Conservation (phyloP, 2,888 invertebrate genomes). For the Allolobophora icterica region DNA sequence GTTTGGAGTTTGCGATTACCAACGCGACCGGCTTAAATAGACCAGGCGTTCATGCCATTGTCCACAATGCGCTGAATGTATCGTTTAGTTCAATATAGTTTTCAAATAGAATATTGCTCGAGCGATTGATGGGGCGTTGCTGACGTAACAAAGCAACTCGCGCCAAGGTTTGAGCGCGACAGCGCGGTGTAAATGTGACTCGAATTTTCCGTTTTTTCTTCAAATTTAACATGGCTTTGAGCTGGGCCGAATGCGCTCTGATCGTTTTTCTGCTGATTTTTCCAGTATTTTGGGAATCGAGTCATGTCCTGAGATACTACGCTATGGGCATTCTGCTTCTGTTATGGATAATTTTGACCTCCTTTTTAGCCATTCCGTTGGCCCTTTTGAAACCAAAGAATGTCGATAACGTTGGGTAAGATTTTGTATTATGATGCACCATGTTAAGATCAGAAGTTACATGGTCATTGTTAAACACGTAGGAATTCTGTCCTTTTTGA, state of each 20-base stretch:
- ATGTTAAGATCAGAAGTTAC: neutral
- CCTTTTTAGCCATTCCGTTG: neutral
- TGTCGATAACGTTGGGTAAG: constrained; percentile 25
- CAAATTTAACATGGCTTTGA: constrained; percentile 8
- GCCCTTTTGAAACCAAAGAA: neutral
- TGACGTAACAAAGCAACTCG: neutral
- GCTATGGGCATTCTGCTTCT: neutral
- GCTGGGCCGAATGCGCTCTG: constrained; percentile 9
- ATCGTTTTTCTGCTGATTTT: constrained; percentile 10
- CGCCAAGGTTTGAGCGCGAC: neutral
- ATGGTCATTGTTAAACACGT: neutral
- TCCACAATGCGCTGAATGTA: neutral
- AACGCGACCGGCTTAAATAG: neutral
- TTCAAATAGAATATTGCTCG: neutral
- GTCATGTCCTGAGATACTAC: constrained; percentile 32
- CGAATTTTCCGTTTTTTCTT: too few species aligned
- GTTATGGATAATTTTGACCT: neutral
- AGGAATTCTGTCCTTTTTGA: neutral
- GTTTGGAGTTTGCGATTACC: too few species aligned
- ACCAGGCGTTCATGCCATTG: too few species aligned
- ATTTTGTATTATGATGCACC: neutral
- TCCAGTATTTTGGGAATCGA: constrained; percentile 5
- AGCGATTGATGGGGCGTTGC: neutral
- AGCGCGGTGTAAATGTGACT: neutral
- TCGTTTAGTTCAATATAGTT: neutral